Evolutionary conservation across 2,797 vertebrate species (phyloP).

Genomic region (Sebastes nivosus): DNA sequence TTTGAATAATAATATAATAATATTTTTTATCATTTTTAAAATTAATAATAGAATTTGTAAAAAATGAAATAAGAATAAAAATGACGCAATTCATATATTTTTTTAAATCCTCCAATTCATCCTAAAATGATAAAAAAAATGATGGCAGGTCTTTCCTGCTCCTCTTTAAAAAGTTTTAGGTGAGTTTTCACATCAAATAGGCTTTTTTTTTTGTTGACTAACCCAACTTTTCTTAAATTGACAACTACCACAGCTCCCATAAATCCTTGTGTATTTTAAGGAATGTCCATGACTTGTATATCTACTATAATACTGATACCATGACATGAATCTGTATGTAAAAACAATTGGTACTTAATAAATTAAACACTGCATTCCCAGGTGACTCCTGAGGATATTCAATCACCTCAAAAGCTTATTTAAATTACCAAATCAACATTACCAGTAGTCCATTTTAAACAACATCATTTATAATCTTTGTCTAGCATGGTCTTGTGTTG

Average conservation of each 20-base stretch:
- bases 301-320: neutral
- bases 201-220: neutral
- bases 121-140: neutral
- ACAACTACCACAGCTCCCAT: neutral
- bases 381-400: neutral
- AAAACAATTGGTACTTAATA: neutral
- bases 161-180: neutral
- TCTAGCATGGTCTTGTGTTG: constrained; percentile 72
- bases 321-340: neutral
- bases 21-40: neutral
- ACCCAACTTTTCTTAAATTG: neutral
- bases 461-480: constrained; percentile 65
- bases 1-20: neutral
- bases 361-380: neutral
- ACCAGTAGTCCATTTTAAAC: constrained; percentile 41
- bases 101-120: neutral
- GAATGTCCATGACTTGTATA: neutral
- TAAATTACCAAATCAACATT: constrained; percentile 5
- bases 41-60: neutral
- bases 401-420: neutral
- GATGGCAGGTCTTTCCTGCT: neutral
- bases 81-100: too few species aligned
- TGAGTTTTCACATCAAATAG: too few species aligned
- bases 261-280: neutral
- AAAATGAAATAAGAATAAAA: neutral